These are phyloP conservation scores for Tetraneura akinire DNA, from an alignment of 1,140 invertebrate species.

Conservation along the genomic window DNA sequence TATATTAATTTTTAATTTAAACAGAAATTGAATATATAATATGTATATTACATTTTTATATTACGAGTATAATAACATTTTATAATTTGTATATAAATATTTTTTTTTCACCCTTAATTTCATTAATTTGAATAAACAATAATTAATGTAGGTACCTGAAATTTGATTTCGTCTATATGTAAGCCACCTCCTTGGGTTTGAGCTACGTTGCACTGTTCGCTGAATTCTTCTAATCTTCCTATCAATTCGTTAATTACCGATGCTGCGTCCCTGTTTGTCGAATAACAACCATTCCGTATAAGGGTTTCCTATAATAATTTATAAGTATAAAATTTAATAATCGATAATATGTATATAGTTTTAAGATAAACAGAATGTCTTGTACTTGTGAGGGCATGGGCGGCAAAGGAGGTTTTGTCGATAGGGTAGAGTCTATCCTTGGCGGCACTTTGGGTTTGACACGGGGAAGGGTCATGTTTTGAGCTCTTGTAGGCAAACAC, in stretches of 20 bases:
- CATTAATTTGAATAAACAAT: no score
- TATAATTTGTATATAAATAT: no score
- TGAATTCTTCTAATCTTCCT: constrained; percentile 68
- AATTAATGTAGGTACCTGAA: constrained; percentile 63
- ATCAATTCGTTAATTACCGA: constrained; percentile 64
- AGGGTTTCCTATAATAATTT: constrained; percentile 50
- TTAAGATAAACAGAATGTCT: constrained; percentile 47
- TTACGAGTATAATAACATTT: no score
- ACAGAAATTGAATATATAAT: no score
- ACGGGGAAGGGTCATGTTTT: constrained; percentile 36
- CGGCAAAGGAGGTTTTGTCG: constrained; percentile 68
- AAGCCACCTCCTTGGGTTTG: constrained; percentile 70
- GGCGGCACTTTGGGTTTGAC: constrained; percentile 50
- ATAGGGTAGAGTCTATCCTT: constrained; percentile 36
- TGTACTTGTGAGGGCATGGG: constrained; percentile 68
- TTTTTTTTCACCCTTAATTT: no score
- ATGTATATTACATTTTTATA: no score
- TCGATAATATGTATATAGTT: no score
- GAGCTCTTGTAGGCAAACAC: constrained; percentile 56
- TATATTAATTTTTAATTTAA: no score
- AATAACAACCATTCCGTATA: constrained; percentile 52
- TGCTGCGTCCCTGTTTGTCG: constrained; percentile 51
- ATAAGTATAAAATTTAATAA: no score
- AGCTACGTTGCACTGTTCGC: constrained; percentile 68
- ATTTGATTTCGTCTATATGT: constrained; percentile 72